A percentile compares a stretch with the other conserved stretches of the same genome.
phyloP scores from a whole-genome alignment of 2,888 invertebrate genomes.

The Oscheius sp. region DNA sequence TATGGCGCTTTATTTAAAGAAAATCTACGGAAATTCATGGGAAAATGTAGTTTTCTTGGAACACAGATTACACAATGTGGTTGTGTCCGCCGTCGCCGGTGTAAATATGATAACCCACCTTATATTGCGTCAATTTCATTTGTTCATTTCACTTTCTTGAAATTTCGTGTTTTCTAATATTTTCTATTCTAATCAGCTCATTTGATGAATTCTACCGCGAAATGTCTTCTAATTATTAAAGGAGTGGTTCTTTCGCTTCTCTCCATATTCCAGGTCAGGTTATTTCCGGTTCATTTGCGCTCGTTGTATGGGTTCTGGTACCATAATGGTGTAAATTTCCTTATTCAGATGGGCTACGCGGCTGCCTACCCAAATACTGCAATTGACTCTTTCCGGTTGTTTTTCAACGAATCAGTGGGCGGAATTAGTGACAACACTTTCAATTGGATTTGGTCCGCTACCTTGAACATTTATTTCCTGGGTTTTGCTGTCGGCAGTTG shows the following conservation, averaged over 20 bases:
- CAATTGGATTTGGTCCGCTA: conserved; percentile 66
- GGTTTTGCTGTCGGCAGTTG: conserved; percentile 64
- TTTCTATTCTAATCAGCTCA: background rate
- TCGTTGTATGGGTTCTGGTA: no score
- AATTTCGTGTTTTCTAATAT: background rate
- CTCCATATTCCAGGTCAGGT: conserved; percentile 41
- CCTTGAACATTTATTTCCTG: conserved; percentile 64
- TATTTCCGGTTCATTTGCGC: background rate
- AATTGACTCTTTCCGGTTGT: conserved; percentile 51
- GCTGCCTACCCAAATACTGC: conserved; percentile 67
- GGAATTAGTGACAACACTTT: conserved; percentile 38
- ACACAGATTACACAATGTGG: conserved; percentile 5
- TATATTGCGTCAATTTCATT: no score
- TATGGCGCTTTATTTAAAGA: no score
- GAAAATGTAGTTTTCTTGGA: no score
- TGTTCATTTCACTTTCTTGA: no score
- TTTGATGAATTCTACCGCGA: conserved; percentile 7
- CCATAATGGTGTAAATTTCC: no score
- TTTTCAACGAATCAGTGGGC: conserved; percentile 42
- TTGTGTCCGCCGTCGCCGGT: no score
- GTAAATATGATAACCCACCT: no score
- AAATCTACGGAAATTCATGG: no score
- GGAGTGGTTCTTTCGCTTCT: conserved; percentile 39
- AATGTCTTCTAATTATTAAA: conserved; percentile 24
- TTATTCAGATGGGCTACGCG: conserved; percentile 64